Percentiles rank a stretch among this genome's conserved stretches.
phyloP scores from a whole-genome alignment of 2,113 vertebrate genomes.

The Pseudonaja textilis region DNA sequence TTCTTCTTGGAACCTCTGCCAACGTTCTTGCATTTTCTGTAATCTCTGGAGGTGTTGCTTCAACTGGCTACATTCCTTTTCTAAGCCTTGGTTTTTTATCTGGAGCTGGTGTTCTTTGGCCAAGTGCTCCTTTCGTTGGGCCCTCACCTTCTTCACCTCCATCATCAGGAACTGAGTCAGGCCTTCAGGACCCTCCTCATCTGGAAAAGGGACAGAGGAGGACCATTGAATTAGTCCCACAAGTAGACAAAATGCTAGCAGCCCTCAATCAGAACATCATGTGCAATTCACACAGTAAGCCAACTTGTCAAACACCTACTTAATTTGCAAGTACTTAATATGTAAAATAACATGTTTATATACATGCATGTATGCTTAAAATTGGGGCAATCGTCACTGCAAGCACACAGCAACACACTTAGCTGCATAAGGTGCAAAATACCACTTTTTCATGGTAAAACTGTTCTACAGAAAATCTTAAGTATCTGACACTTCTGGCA shows the following conservation, averaged over 20 bases:
- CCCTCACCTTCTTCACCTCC: slow-evolving; percentile 86
- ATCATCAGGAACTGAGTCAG: slow-evolving; percentile 94
- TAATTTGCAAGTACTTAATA: not conserved
- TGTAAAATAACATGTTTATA: not conserved
- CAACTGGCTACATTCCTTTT: slow-evolving; percentile 81
- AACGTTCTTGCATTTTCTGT: slow-evolving; percentile 78
- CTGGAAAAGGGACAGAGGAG: slow-evolving; percentile 57
- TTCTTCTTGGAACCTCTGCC: slow-evolving; percentile 85
- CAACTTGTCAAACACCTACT: not conserved
- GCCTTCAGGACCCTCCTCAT: slow-evolving; percentile 91
- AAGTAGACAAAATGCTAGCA: fast-evolving
- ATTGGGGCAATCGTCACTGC: not conserved
- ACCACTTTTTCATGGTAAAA: not conserved
- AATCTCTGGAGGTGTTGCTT: slow-evolving; percentile 81
- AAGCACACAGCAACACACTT: not conserved
- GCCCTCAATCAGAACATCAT: not conserved
- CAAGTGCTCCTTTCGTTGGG: slow-evolving; percentile 81
- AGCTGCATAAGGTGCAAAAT: not conserved
- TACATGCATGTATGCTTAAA: not conserved
- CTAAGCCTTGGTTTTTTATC: slow-evolving; percentile 80
- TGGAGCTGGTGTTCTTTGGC: slow-evolving; percentile 84
- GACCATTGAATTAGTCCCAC: slow-evolving; percentile 3
- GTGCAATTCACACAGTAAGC: not conserved
- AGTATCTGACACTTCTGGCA: not conserved
- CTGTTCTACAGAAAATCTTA: not conserved